Percentiles rank a stretch among this genome's conserved stretches.
Evolutionary conservation across 1,140 invertebrate species (phyloP).

Genomic region (Druon quercuslanigerum): DNA sequence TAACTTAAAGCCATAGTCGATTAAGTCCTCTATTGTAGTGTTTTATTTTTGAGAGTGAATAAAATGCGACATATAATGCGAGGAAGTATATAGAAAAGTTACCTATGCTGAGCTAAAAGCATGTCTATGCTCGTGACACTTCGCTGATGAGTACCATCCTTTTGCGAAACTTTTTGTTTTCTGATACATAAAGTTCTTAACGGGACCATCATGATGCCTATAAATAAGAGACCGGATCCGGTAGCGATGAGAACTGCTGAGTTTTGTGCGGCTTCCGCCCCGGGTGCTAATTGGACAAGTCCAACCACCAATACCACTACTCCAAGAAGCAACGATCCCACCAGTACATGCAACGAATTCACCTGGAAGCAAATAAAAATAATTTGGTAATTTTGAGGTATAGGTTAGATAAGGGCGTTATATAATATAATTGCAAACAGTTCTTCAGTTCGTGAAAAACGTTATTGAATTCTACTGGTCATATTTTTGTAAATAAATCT

Average conservation of each 20-base stretch:
- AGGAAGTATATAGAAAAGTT: constrained; percentile 5
- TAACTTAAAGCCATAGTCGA: too few relatives aligned
- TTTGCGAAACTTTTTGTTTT: constrained; percentile 63
- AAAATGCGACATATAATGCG: not conserved
- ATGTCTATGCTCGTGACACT: constrained; percentile 72
- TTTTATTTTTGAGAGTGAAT: not conserved
- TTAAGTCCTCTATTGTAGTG: too few relatives aligned
- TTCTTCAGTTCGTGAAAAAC: too few relatives aligned
- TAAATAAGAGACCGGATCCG: constrained; percentile 77
- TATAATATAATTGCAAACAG: too few relatives aligned
- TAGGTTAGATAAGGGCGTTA: not conserved
- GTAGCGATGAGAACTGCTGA: constrained; percentile 82
- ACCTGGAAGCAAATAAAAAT: constrained; percentile 71
- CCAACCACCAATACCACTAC: constrained; percentile 86
- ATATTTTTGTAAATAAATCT: too few relatives aligned
- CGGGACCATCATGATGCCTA: constrained; percentile 63
- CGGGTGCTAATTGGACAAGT: constrained; percentile 86
- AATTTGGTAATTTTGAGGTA: not conserved
- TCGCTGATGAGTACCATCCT: constrained; percentile 69
- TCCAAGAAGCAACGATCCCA: constrained; percentile 83
- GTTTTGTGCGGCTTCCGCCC: constrained; percentile 85
- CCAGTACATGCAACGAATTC: constrained; percentile 84
- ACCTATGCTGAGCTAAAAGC: constrained; percentile 70
- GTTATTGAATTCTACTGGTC: too few relatives aligned
- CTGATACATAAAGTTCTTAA: constrained; percentile 68